phyloP scores from a whole-genome alignment of 1,140 invertebrate species.

The Prorops nasuta region DNA sequence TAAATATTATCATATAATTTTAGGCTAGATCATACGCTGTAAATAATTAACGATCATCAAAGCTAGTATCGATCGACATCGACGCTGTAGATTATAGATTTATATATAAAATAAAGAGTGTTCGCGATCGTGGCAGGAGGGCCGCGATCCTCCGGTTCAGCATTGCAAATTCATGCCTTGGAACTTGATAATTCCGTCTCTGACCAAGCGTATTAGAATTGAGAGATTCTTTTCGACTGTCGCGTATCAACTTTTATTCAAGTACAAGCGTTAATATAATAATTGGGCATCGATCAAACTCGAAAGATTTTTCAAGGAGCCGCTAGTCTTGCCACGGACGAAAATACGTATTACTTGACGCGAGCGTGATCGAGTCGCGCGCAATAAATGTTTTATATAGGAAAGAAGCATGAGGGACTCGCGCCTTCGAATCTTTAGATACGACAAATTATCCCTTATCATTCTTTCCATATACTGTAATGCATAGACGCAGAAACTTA shows the following conservation, averaged over 20 bases:
- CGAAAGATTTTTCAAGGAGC: conserved; percentile 5
- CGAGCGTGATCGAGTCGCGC: neutral
- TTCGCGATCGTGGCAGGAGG: conserved; percentile 26
- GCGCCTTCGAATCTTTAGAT: no score
- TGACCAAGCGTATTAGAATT: no score
- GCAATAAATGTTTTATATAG: no score
- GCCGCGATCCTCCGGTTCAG: no score
- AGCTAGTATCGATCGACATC: conserved; percentile 16
- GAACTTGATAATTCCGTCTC: no score
- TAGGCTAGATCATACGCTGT: conserved; percentile 41
- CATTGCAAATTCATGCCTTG: no score
- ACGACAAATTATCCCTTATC: no score
- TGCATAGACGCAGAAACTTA: no score
- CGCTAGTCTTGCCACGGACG: conserved; percentile 19
- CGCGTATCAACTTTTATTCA: neutral
- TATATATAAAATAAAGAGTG: conserved; percentile 19
- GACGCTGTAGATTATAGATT: conserved; percentile 32
- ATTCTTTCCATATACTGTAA: no score
- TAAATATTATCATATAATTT: conserved; percentile 47
- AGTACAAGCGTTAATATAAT: conserved; percentile 21
- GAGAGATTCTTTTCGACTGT: no score
- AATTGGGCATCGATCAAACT: conserved; percentile 4
- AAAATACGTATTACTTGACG: conserved; percentile 5
- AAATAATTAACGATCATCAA: conserved; percentile 36
- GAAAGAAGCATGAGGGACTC: no score